Percentiles rank a stretch among this genome's conserved stretches.
Evolutionary conservation across 2,113 vertebrate species (phyloP).

Genomic region (Lipotes vexillifer): DNA sequence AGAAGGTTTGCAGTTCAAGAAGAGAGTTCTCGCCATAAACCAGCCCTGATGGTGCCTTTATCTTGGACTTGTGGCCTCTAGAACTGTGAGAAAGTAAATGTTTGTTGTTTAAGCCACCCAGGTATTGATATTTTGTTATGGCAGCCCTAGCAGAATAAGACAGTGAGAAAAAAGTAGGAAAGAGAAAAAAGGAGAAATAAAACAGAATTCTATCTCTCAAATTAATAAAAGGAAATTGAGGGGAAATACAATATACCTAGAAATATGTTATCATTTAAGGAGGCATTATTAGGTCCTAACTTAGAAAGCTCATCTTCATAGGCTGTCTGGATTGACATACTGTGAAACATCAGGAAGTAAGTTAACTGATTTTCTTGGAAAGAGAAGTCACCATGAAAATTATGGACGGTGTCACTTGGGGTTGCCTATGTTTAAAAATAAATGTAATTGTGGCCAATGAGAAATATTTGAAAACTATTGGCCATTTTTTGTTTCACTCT

Average conservation of each 20-base stretch:
- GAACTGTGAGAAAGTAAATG: background rate
- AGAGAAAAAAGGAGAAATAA: background rate
- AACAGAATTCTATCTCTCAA: background rate
- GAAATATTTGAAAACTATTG: conserved; percentile 35
- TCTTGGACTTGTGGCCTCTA: background rate
- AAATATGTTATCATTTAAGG: background rate
- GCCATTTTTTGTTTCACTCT: conserved; percentile 38
- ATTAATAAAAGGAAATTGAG: background rate
- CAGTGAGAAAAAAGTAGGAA: background rate
- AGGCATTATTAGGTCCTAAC: background rate
- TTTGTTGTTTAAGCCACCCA: background rate
- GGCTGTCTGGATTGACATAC: background rate
- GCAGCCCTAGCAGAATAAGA: background rate
- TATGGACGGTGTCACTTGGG: background rate
- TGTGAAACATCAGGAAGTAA: background rate
- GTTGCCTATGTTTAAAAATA: conserved; percentile 42
- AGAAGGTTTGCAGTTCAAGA: background rate
- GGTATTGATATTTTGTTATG: background rate
- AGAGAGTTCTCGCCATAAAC: background rate
- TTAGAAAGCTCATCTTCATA: background rate
- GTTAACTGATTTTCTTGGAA: background rate
- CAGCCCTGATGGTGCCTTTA: background rate
- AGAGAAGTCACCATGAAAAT: conserved; percentile 3
- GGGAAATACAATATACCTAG: background rate
- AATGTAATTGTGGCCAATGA: conserved; percentile 27